Percentiles rank a stretch among this genome's conserved stretches.
Evolutionary conservation across 2,113 vertebrate genomes (phyloP).

Genomic region (Arizona elegans): DNA sequence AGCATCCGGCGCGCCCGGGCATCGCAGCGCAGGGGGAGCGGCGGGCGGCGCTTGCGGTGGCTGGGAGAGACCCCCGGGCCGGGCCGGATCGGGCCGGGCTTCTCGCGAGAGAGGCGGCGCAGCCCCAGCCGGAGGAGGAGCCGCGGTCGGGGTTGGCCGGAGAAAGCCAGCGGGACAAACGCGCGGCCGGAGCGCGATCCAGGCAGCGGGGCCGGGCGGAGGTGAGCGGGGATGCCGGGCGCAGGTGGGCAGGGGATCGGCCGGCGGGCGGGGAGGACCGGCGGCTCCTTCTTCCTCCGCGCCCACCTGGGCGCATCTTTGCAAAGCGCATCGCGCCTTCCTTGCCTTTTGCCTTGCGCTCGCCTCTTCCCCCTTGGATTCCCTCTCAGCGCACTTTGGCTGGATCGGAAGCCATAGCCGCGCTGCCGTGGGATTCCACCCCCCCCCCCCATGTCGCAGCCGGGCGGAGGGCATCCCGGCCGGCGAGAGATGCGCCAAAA

Average conservation of each 20-base stretch:
- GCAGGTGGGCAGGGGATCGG: neutral
- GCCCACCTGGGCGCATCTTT: neutral
- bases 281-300: neutral
- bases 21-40: neutral
- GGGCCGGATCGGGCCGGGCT: neutral
- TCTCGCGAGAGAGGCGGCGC: conserved; percentile 18
- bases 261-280: neutral
- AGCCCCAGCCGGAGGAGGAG: neutral
- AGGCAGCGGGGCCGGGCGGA: neutral
- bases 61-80: neutral
- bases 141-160: neutral
- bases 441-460: neutral
- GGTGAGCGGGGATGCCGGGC: neutral
- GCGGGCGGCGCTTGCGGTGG: neutral
- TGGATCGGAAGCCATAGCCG: neutral
- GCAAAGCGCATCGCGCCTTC: neutral
- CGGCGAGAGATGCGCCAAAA: neutral
- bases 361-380: neutral
- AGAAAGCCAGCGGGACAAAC: neutral
- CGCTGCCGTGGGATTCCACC: neutral
- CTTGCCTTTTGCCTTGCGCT: neutral
- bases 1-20: neutral
- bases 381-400: neutral
- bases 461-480: neutral
- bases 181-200: neutral